Evolutionary conservation across 2,113 vertebrate genomes (phyloP), one percentile per base, ranked within the genome.

Genomic region (Coptodon bakossiorum): DNA sequence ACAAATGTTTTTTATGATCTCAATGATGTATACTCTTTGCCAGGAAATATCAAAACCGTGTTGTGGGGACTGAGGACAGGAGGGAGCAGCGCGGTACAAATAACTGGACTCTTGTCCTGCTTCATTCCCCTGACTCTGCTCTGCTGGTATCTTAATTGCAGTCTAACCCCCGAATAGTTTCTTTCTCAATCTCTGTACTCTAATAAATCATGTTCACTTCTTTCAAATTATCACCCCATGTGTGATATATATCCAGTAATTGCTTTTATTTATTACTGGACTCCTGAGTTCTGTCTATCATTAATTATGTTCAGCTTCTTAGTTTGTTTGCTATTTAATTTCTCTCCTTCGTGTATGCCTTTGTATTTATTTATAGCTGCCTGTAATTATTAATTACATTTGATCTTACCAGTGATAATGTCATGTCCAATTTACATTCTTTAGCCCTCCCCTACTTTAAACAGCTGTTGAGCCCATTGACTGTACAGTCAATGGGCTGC

Each of bases 21-120:
- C 29, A 34, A 61, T 19, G 59, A 61, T 19, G 59, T 6, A 63
- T 63, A 19, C 6, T n/a, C 31, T 63, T 36, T 63, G 16, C 59
- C 10, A 63, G 29, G 1, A 34, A 63, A 63, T 34, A 19, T 63
- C 59, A 34, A 63, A 63, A 0, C 0, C 0, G 29, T 61, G 5
- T 61, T 34, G 57, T 61, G 9, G 57, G 29, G 29, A 34, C 27
- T 61, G 57, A 61, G 16, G 29, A 61, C 57, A 61, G 29, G 57
- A 34, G 16, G 57, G 57, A 3, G 9, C 29, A 61, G 57, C 2
- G 2, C 34, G 0, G 29, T 34, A 19, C 59, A 63, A 34, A 63
- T 63, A 63, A 63, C 59, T 63, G 59, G 29, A 19, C 16, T 34
- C 59, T 34, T 63, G 29, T 34, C 59, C 59, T 19, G 29, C 29